Evolutionary conservation across 2,888 invertebrate genomes (phyloP), one percentile per base, ranked within the genome.

Genomic region (Sylvicola cinctus): DNA sequence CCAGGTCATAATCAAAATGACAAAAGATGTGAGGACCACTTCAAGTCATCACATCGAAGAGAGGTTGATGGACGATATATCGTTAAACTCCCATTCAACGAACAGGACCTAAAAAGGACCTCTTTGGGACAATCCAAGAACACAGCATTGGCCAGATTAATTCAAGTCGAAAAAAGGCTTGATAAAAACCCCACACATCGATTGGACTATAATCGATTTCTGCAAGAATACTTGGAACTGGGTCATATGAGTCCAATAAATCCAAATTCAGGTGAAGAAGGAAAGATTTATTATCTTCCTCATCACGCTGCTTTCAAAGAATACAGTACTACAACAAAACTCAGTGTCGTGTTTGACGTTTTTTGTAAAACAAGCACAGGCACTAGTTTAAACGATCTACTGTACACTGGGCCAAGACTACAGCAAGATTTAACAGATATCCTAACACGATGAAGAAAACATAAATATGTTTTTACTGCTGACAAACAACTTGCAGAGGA

Each of bases 321-420:
- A 12, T 10, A 13, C 6, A 36, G 36, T 11, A 27, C 31, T 6
- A 17, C 31, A 4, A 36, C 31, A 16, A 26, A 32, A 11, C 14
- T 31, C 2, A 6, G 36, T 25, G 4, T 31, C 44, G 6, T 37
- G 42, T 2, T 40, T 45, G n/a, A 43, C 43, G 16, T 45, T 33
- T 37, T 36, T 43, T 14, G 45, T 45, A 2, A 41, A n/a, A n/a
- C n/a, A n/a, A n/a, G n/a, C n/a, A n/a, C n/a, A n/a, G n/a, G n/a
- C n/a, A n/a, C n/a, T n/a, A n/a, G n/a, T n/a, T n/a, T n/a, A n/a
- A n/a, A n/a, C n/a, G n/a, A n/a, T n/a, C n/a, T n/a, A n/a, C n/a
- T n/a, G n/a, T n/a, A n/a, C n/a, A n/a, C n/a, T n/a, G n/a, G n/a
- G n/a, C n/a, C n/a, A n/a, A n/a, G n/a, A n/a, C n/a, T n/a, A n/a